Percentiles rank a stretch among this genome's conserved stretches.
phyloP scores from a whole-genome alignment of 2,797 vertebrate genomes.

The Sebastes oblongus region DNA sequence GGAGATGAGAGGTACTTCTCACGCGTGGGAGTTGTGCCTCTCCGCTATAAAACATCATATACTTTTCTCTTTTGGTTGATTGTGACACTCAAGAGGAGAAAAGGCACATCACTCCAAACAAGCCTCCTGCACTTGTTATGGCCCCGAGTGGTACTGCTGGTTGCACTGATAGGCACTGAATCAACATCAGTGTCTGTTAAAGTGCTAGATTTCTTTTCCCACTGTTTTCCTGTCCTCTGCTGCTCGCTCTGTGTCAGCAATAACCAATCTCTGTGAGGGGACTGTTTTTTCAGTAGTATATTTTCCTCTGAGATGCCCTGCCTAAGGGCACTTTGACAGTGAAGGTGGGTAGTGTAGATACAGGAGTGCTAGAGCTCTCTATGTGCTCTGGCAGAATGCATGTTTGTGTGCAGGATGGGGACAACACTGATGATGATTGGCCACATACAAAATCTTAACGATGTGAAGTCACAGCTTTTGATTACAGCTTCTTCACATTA shows the following conservation, averaged over 20 bases:
- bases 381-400: background rate
- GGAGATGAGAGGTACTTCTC: slow-evolving; percentile 7
- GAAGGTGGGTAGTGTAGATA: background rate
- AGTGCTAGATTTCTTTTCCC: background rate
- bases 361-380: background rate
- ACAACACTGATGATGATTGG: background rate
- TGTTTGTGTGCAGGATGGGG: background rate
- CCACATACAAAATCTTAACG: background rate
- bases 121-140: slow-evolving; percentile 9
- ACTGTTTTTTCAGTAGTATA: background rate
- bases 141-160: slow-evolving; percentile 32
- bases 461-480: background rate
- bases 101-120: slow-evolving; percentile 26
- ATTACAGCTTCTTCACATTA: background rate
- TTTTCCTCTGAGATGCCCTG: background rate
- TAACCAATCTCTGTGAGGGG: background rate
- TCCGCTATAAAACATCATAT: slow-evolving; percentile 11
- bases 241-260: background rate
- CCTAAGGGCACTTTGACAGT: background rate
- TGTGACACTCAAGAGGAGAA: slow-evolving; percentile 24
- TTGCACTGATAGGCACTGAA: slow-evolving; percentile 14
- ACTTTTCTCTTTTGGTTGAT: slow-evolving; percentile 38
- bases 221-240: background rate
- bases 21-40: slow-evolving; percentile 6
- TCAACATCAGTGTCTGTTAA: slow-evolving; percentile 27